phyloP scores from a whole-genome alignment of 2,797 vertebrate genomes.

The Odontamblyopus rebecca region DNA sequence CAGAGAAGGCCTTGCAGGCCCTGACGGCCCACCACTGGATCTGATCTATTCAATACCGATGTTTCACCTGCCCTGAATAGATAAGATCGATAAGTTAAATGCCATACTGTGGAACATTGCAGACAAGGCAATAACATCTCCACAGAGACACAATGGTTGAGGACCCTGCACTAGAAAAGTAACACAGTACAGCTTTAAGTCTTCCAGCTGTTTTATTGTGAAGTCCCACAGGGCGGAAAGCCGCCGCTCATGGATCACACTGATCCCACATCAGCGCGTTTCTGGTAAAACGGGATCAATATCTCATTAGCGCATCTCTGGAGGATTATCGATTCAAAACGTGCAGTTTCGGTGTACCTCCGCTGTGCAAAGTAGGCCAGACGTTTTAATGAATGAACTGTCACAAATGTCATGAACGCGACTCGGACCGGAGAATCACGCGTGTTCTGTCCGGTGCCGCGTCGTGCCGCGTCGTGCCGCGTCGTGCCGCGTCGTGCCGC shows the following conservation, averaged over 20 bases:
- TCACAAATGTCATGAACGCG: neutral
- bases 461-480: neutral
- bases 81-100: too few relatives aligned
- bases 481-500: neutral
- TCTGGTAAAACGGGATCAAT: constrained; percentile 20
- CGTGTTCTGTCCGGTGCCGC: neutral
- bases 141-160: too few relatives aligned
- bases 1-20: too few relatives aligned
- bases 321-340: constrained; percentile 9
- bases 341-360: constrained; percentile 8
- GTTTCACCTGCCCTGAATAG: too few relatives aligned
- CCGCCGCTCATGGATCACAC: neutral
- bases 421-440: neutral
- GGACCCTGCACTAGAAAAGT: too few relatives aligned
- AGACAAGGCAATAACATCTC: too few relatives aligned
- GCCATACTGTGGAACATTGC: too few relatives aligned
- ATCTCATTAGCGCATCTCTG: constrained; percentile 19
- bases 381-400: neutral
- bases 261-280: constrained; percentile 28
- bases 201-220: constrained; percentile 28
- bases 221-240: neutral
- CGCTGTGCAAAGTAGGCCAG: constrained; percentile 31
- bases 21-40: too few relatives aligned
- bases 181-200: too few relatives aligned
- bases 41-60: too few relatives aligned